Evolutionary conservation across 2,797 vertebrate genomes (phyloP).

Genomic region (Manis pentadactyla): DNA sequence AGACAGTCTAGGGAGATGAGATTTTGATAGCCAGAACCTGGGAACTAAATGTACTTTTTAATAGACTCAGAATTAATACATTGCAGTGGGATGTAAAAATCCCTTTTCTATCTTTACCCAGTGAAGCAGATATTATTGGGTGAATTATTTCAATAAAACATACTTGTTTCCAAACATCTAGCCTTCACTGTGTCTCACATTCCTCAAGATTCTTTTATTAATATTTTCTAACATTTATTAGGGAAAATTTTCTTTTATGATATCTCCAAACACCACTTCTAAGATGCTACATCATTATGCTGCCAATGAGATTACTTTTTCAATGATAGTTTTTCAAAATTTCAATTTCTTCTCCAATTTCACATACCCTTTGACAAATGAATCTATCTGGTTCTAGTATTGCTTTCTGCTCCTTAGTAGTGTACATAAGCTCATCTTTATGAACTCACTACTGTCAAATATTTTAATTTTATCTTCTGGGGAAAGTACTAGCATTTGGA

Average conservation of each 20-base stretch:
- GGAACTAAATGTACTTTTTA: constrained; percentile 50
- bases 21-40: not conserved
- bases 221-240: constrained; percentile 28
- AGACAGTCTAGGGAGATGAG: not conserved
- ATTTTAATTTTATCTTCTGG: not conserved
- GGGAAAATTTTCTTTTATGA: constrained; percentile 50
- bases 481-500: not conserved
- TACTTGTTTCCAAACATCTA: constrained; percentile 37
- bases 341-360: constrained; percentile 56
- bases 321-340: constrained; percentile 8
- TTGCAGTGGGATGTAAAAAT: constrained; percentile 37
- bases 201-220: constrained; percentile 39
- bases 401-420: not conserved
- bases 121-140: constrained; percentile 39
- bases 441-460: not conserved
- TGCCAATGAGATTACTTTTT: constrained; percentile 36
- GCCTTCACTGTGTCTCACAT: not conserved
- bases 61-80: constrained; percentile 56
- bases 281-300: not conserved
- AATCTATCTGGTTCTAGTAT: not conserved
- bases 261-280: constrained; percentile 1
- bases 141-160: constrained; percentile 55
- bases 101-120: constrained; percentile 44
- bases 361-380: not conserved
- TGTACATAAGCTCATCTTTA: not conserved